Evolutionary conservation across 2,888 invertebrate genomes (phyloP), one percentile per base, ranked within the genome.

Genomic region (Netelia inedita): DNA sequence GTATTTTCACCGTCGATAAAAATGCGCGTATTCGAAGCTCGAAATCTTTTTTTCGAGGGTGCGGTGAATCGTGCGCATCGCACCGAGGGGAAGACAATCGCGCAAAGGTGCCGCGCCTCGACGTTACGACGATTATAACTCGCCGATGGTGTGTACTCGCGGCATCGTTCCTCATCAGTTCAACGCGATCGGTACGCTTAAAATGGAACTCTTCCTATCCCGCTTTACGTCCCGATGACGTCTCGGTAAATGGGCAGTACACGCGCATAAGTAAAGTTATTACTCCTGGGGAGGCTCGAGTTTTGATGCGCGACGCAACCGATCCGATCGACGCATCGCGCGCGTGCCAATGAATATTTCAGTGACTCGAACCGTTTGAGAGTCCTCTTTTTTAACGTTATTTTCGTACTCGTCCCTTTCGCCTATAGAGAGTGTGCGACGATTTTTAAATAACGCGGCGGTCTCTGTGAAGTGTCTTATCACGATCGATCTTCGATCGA

Each of bases 401-500:
- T n/a, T 55, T 46, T 61, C 69, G 57, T 53, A 43, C 57, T 9
- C 6, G n/a, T 9, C 57, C 46, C 41, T 46, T 50, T 14, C 57
- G 61, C 68, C 41, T 14, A 3, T 41, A 46, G 19, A 50, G 23
- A 1, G 11, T 65, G 53, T 28, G 11, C 55, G 57, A 53, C 23
- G 72, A 57, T 55, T 65, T 57, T 43, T 57, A 68, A 19, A 73
- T 28, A 14, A 35, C 53, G 23, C 21, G 14, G 23, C 23, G 5
- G 5, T 61, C 11, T 61, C 10, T 66, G 16, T 57, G 80, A 74
- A 71, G 59, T 41, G 68, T 75, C 59, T 83, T 84, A 86, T 85
- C 82, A 41, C 50, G 57, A 55, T 50, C 6, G 83, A 86, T 87
- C 84, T 63, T 79, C 81, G 66, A 79, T 86, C 78, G 78, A 83